Evolutionary conservation across 2,113 vertebrate genomes (phyloP), one percentile per base, ranked within the genome.

Genomic region (Petroica traversi): DNA sequence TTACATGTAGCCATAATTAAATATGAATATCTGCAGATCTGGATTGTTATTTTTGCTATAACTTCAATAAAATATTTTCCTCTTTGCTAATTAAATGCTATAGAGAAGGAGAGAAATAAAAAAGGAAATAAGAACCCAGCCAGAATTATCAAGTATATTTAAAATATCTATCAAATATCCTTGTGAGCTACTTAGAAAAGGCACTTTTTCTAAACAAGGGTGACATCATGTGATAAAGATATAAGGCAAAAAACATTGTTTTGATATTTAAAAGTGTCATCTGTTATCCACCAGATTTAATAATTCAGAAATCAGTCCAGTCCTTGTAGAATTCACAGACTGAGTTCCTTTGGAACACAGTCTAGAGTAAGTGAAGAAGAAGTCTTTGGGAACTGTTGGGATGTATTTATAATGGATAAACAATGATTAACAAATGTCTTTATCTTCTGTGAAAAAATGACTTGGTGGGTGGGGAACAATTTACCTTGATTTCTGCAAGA

Each of bases 1-100:
- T 98, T 98, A 97, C 36, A 46, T 96, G 94, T 91, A 97, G 66
- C 92, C 96, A 89, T 97, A 98, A 98, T 98, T 98, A 98, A 97
- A 97, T 97, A 96, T 84, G 92, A 98, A 91, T 96, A 95, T 98
- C 95, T 94, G 57, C 89, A 97, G 91, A 92, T 64, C 59, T 94
- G 91, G 58, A 68, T 97, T 95, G 97, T 97, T 61, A 96, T 95
- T 95, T 96, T 93, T 96, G 52, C 72, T 97, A 74, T 93, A 97
- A 93, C 92, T 88, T 96, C 52, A 95, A 75, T 95, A 95, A 94
- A 91, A 96, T 97, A 92, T 94, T 97, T 96, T 84, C 84, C 52
- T 79, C 33, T 95, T 96, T 89, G 49, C 68, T 97, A 93, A 97
- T 92, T 83, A 97, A 93, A 96, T 92, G 57, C 23, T 76, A 33